These are phyloP conservation scores for Nerophis ophidion DNA, from an alignment of 2,113 vertebrate genomes.

Conservation along the genomic window DNA sequence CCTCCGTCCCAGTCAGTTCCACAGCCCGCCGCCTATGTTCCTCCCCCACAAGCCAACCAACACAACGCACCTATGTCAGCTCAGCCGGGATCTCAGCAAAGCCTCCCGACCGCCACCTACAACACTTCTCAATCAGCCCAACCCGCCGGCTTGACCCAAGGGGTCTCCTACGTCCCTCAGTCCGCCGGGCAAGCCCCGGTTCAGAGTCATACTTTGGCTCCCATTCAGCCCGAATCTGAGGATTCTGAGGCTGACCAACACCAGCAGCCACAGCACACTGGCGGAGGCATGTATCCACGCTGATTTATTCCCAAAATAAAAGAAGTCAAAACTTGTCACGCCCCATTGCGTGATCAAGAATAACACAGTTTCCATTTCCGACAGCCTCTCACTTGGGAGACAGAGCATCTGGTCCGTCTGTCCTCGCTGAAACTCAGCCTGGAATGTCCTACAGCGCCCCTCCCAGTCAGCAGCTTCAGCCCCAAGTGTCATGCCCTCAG, in stretches of 20 bases:
- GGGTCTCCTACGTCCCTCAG: constrained; percentile 37
- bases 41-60: constrained; percentile 51
- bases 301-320: background rate
- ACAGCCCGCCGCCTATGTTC: constrained; percentile 34
- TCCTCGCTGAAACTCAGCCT: constrained; percentile 45
- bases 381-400: constrained; percentile 43
- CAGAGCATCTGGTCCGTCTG: constrained; percentile 32
- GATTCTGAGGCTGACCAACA: constrained; percentile 85
- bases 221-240: constrained; percentile 72
- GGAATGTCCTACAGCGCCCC: constrained; percentile 47
- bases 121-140: constrained; percentile 45
- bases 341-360: background rate
- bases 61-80: constrained; percentile 46
- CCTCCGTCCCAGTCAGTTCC: constrained; percentile 35
- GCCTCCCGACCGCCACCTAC: constrained; percentile 48
- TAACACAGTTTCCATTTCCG: background rate
- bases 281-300: constrained; percentile 71
- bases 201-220: constrained; percentile 42
- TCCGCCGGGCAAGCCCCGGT: constrained; percentile 37
- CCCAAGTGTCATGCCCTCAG: constrained; percentile 40
- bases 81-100: constrained; percentile 51
- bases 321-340: no score
- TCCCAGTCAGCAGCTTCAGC: constrained; percentile 51
- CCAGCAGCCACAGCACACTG: constrained; percentile 72
- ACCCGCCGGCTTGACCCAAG: constrained; percentile 31